Conservation (phyloP, 1,140 invertebrate species). For the Paracyclopina nana region DNA sequence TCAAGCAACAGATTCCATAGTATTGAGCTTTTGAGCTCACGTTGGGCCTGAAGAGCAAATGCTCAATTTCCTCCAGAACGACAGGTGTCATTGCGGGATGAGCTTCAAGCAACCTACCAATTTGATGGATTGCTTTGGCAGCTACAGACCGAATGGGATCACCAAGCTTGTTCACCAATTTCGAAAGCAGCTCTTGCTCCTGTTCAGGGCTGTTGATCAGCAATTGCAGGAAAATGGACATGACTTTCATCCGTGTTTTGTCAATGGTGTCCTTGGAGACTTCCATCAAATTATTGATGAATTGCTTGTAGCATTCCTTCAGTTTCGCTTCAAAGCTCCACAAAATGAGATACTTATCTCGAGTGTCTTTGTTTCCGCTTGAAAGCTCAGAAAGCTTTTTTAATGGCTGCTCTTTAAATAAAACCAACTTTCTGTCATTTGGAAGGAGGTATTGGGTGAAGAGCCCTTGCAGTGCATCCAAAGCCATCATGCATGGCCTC, state of each 20-base stretch:
- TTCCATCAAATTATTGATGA: slow-evolving; percentile 39
- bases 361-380: slow-evolving; percentile 26
- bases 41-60: slow-evolving; percentile 67
- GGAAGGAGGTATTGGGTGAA: slow-evolving; percentile 53
- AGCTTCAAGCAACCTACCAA: slow-evolving; percentile 58
- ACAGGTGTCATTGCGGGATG: slow-evolving; percentile 79
- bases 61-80: slow-evolving; percentile 67
- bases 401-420: slow-evolving; percentile 46
- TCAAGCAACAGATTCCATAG: slow-evolving; percentile 77
- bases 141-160: slow-evolving; percentile 72
- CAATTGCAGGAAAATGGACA: slow-evolving; percentile 53
- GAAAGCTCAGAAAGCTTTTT: slow-evolving; percentile 22
- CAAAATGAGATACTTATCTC: slow-evolving; percentile 31
- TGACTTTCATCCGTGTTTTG: slow-evolving; percentile 55
- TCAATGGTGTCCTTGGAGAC: slow-evolving; percentile 48
- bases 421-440: slow-evolving; percentile 43
- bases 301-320: slow-evolving; percentile 50
- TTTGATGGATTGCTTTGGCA: slow-evolving; percentile 60
- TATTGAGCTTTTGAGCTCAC: slow-evolving; percentile 66
- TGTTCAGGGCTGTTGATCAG: slow-evolving; percentile 64
- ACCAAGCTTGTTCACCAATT: slow-evolving; percentile 83
- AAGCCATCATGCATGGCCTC: slow-evolving; percentile 19
- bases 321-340: slow-evolving; percentile 64
- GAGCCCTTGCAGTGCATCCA: slow-evolving; percentile 49
- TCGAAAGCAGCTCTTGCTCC: slow-evolving; percentile 56